A percentile compares a stretch with the other conserved stretches of the same genome.
Conservation (phyloP, 2,888 invertebrate genomes). For the Zele albiditarsus region DNA sequence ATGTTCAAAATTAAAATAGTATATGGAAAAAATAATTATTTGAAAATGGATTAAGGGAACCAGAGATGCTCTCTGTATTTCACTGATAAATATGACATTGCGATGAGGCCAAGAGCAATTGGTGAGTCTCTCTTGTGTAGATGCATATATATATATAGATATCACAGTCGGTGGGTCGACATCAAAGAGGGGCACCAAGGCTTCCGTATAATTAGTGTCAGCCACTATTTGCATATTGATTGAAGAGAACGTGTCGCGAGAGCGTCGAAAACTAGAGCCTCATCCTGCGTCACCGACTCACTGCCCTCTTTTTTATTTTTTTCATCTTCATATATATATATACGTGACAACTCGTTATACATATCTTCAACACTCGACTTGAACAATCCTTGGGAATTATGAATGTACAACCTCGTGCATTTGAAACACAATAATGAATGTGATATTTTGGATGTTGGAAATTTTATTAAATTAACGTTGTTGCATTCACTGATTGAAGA, state of each 20-base stretch:
- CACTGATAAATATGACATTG: constrained; percentile 43
- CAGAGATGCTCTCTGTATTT: too few species aligned
- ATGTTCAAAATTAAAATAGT: neutral
- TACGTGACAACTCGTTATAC: neutral
- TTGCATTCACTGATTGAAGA: too few species aligned
- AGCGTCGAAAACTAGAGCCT: constrained; percentile 39
- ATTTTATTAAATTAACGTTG: too few species aligned
- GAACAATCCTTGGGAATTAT: too few species aligned
- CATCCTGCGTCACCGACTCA: constrained; percentile 52
- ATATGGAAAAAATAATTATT: neutral
- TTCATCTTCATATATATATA: constrained; percentile 45
- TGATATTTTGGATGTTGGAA: too few species aligned
- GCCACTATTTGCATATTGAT: constrained; percentile 72
- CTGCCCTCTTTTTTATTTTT: constrained; percentile 61
- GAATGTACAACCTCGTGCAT: too few species aligned
- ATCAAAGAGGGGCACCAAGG: constrained; percentile 69
- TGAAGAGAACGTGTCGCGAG: constrained; percentile 65
- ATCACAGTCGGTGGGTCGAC: constrained; percentile 60
- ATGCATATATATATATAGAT: neutral
- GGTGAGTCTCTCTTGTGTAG: constrained; percentile 33
- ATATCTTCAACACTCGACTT: neutral
- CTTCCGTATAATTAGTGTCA: constrained; percentile 72
- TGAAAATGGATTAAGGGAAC: neutral
- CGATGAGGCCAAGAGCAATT: constrained; percentile 20
- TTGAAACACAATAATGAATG: too few species aligned